phyloP scores from a whole-genome alignment of 2,113 vertebrate genomes.

The Tupaia tana region DNA sequence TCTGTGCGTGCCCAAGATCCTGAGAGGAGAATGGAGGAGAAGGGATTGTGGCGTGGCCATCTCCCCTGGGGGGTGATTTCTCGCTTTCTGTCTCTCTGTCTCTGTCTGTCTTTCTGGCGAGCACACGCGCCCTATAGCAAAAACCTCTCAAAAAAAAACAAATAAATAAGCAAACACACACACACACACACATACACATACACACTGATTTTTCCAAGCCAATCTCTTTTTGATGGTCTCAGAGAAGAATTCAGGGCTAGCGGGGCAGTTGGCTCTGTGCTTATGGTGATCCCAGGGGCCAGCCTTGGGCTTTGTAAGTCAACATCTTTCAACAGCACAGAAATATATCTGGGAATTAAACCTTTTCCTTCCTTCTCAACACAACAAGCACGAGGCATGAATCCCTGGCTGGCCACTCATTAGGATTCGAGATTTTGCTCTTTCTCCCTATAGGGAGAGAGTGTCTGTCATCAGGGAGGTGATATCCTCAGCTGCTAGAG shows the following conservation, averaged over 20 bases:
- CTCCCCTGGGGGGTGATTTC: too few species aligned
- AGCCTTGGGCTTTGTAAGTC: neutral
- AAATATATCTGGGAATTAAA: neutral
- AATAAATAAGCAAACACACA: neutral
- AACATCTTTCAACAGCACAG: neutral
- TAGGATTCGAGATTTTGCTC: neutral
- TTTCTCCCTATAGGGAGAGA: neutral
- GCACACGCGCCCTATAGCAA: too few species aligned
- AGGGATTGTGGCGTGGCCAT: too few species aligned
- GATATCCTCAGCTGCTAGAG: neutral
- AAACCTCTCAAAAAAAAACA: too few species aligned
- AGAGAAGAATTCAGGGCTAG: neutral
- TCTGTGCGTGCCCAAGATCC: too few species aligned
- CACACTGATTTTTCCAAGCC: neutral
- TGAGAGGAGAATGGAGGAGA: too few species aligned
- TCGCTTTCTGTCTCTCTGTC: too few species aligned
- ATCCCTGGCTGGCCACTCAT: conserved; percentile 1
- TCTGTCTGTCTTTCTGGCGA: too few species aligned
- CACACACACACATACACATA: neutral
- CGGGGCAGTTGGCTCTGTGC: too few species aligned
- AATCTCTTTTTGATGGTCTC: neutral
- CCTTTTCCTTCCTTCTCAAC: neutral
- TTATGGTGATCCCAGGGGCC: neutral
- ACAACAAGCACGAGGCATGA: neutral
- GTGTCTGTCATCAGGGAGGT: conserved; percentile 3